Conservation (phyloP, 1,140 invertebrate genomes). For the Brachionus rotundiformis region DNA sequence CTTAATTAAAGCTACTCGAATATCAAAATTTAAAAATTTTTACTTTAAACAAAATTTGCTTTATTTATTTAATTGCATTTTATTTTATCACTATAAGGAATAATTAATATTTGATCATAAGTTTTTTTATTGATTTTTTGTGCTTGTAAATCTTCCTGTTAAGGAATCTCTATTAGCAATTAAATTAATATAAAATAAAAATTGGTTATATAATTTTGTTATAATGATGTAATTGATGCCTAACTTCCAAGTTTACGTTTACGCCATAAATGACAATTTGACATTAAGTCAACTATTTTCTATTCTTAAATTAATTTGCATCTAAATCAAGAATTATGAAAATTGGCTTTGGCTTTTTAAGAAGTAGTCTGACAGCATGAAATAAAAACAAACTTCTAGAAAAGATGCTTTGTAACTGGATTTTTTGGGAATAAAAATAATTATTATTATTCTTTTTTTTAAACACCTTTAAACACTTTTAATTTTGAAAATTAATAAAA, state of each 20-base stretch:
- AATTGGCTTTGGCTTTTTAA: background rate
- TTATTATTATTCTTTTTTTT: background rate
- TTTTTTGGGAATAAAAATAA: background rate
- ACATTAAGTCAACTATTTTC: background rate
- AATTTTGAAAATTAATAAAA: too few species aligned
- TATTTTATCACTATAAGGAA: background rate
- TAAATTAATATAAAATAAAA: background rate
- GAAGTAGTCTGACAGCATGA: background rate
- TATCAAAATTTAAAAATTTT: background rate
- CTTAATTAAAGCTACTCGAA: background rate
- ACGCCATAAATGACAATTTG: constrained; percentile 17
- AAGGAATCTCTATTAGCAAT: background rate
- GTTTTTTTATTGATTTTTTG: constrained; percentile 41
- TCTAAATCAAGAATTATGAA: constrained; percentile 40
- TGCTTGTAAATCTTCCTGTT: background rate
- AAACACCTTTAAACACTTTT: background rate
- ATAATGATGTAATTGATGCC: constrained; percentile 11
- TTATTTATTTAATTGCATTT: background rate
- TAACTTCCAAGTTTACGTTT: background rate
- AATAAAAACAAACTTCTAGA: background rate
- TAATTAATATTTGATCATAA: constrained; percentile 5
- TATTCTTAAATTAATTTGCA: constrained; percentile 14
- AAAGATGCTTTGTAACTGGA: background rate
- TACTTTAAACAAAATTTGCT: too few species aligned
- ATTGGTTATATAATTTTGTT: constrained; percentile 16